A percentile compares a stretch with the other conserved stretches of the same genome.
Conservation (phyloP, 2,888 invertebrate genomes). For the Agrotis puta region DNA sequence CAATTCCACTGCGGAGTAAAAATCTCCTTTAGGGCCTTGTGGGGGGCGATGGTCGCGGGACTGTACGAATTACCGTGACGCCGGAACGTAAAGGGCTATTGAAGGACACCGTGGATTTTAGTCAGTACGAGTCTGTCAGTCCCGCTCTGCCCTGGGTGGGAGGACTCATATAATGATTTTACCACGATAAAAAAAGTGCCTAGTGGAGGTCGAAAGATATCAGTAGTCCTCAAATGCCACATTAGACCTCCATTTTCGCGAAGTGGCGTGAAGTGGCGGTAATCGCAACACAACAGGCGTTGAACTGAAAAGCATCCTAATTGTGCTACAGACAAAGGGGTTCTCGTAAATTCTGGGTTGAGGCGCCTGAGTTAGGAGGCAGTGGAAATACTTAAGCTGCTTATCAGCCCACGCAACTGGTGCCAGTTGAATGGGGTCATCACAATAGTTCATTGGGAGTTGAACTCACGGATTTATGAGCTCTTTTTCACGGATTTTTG, state of each 20-base stretch:
- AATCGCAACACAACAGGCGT: constrained; percentile 13
- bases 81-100: no score
- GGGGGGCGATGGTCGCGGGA: no score
- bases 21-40: no score
- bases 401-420: constrained; percentile 48
- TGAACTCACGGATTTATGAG: constrained; percentile 38
- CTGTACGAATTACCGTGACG: no score
- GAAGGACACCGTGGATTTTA: no score
- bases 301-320: constrained; percentile 4
- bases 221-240: background rate
- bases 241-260: background rate
- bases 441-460: constrained; percentile 47
- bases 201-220: no score
- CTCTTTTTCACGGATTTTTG: no score
- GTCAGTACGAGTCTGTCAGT: no score
- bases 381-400: constrained; percentile 46
- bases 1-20: no score
- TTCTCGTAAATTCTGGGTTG: background rate
- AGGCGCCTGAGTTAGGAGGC: constrained; percentile 27
- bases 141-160: no score
- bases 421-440: constrained; percentile 22
- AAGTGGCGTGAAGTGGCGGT: background rate
- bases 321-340: constrained; percentile 38
- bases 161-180: no score
- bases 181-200: no score